phyloP scores from a whole-genome alignment of 1,140 invertebrate species.

The Portunus trituberculatus region DNA sequence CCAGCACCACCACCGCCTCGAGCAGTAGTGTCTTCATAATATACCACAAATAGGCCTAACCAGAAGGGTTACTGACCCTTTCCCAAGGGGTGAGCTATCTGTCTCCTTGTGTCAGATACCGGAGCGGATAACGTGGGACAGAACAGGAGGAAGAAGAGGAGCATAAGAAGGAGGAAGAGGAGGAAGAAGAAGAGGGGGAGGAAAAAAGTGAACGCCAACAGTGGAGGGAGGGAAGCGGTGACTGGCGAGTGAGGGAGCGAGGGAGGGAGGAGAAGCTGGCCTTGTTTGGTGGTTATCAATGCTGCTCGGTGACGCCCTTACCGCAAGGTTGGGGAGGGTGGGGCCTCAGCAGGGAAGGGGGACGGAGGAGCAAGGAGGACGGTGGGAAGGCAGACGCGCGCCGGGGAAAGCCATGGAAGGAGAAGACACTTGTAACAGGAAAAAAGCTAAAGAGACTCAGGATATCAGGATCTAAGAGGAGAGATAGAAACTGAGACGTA shows the following conservation, averaged over 20 bases:
- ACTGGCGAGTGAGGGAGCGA: neutral
- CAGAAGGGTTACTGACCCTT: neutral
- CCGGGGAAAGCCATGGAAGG: too few relatives aligned
- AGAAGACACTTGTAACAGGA: too few relatives aligned
- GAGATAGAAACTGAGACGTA: neutral
- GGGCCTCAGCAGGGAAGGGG: neutral
- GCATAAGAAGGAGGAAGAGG: neutral
- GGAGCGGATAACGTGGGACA: neutral
- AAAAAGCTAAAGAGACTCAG: too few relatives aligned
- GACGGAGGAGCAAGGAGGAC: neutral
- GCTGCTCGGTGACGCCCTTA: conserved; percentile 15
- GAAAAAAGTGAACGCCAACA: neutral
- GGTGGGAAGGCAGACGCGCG: neutral
- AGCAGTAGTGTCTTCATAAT: too few relatives aligned
- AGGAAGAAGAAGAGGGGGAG: neutral
- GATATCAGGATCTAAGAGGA: neutral
- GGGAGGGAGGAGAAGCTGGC: neutral
- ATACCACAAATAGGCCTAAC: neutral
- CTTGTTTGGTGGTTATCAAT: conserved; percentile 8
- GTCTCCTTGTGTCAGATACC: neutral
- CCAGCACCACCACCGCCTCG: too few relatives aligned
- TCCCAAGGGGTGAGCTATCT: neutral
- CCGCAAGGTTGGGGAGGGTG: conserved; percentile 16
- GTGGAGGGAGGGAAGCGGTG: neutral
- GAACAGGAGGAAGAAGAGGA: neutral